A percentile compares a stretch with the other conserved stretches of the same genome.
These are phyloP conservation scores for Sebastolobus alascanus DNA, from an alignment of 2,797 vertebrate genomes.

Conservation along the genomic window DNA sequence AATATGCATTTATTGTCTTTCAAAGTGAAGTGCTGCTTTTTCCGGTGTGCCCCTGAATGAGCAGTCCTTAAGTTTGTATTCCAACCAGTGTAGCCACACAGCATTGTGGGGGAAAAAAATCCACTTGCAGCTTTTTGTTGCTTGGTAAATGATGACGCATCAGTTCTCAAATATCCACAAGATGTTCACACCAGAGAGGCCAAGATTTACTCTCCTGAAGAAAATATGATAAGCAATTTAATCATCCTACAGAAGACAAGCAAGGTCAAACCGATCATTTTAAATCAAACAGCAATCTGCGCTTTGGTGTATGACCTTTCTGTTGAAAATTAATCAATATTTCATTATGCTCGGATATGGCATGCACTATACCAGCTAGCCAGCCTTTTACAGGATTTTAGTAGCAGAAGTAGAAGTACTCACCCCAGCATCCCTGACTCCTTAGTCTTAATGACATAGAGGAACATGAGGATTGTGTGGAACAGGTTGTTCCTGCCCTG, in stretches of 20 bases:
- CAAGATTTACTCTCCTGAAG: constrained; percentile 94
- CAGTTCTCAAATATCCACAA: constrained; percentile 96
- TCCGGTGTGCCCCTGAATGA: constrained; percentile 12
- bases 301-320: constrained; percentile 8
- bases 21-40: constrained; percentile 25
- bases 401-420: constrained; percentile 61
- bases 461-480: constrained; percentile 97
- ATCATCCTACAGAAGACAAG: constrained; percentile 8
- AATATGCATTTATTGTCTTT: constrained; percentile 23
- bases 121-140: constrained; percentile 11
- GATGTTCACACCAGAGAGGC: constrained; percentile 95
- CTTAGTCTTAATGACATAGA: constrained; percentile 96
- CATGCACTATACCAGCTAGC: neutral
- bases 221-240: constrained; percentile 24
- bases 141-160: constrained; percentile 36
- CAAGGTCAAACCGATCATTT: constrained; percentile 17
- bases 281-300: constrained; percentile 24
- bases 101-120: neutral
- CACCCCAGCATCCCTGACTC: constrained; percentile 99
- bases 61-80: constrained; percentile 18
- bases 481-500: constrained; percentile 99
- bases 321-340: constrained; percentile 15
- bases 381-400: neutral
- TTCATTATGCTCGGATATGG: neutral
- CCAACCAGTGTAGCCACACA: neutral